A percentile compares a stretch with the other conserved stretches of the same genome.
These are phyloP conservation scores for Samia ricini DNA, from an alignment of 1,140 invertebrate species.

Conservation along the genomic window DNA sequence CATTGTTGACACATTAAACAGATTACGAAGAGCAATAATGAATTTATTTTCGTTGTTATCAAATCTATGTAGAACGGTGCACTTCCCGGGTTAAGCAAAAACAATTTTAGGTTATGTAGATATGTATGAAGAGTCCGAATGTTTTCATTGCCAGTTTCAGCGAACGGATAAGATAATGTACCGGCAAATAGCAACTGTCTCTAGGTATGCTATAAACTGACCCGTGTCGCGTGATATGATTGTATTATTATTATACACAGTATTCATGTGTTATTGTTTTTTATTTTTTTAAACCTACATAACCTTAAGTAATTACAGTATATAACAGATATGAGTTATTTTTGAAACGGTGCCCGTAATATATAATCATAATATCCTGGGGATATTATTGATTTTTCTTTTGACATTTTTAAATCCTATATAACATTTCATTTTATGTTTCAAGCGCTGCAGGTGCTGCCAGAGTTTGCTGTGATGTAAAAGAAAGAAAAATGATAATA, in stretches of 20 bases:
- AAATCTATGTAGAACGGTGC: slow-evolving; percentile 10
- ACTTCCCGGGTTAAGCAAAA: slow-evolving; percentile 22
- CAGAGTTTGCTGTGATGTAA: too few species aligned
- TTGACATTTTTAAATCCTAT: not conserved
- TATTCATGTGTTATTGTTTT: not conserved
- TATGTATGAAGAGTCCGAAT: slow-evolving; percentile 9
- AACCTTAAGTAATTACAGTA: too few species aligned
- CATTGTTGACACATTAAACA: not conserved
- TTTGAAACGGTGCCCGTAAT: not conserved
- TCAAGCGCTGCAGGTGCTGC: too few species aligned
- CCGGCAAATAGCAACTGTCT: slow-evolving; percentile 26
- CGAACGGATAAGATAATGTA: slow-evolving; percentile 29
- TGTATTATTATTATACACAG: not conserved
- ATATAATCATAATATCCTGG: not conserved
- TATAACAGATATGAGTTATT: not conserved
- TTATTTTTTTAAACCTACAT: not conserved
- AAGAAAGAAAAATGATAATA: too few species aligned
- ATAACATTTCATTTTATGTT: not conserved
- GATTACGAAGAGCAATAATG: not conserved
- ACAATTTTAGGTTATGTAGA: slow-evolving; percentile 13
- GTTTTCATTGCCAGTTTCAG: slow-evolving; percentile 23
- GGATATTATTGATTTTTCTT: not conserved
- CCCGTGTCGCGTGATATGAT: slow-evolving; percentile 15
- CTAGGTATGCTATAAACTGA: slow-evolving; percentile 22
- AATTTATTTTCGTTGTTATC: not conserved